A percentile compares a stretch with the other conserved stretches of the same genome.
phyloP scores from a whole-genome alignment of 2,797 vertebrate species.

The Acridotheres tristis region DNA sequence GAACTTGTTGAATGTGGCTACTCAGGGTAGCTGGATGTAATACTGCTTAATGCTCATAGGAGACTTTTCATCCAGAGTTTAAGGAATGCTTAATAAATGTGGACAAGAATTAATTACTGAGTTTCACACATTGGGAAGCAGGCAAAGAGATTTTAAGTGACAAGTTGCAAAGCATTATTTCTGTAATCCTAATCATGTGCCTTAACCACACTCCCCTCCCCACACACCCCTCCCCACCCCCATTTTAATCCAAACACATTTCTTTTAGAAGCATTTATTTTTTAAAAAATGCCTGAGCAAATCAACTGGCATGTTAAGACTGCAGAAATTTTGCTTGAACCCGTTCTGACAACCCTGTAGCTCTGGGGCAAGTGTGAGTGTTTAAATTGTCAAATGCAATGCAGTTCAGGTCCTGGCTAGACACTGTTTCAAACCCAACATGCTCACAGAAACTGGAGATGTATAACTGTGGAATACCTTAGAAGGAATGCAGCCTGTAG shows the following conservation, averaged over 20 bases:
- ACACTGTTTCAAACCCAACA: background rate
- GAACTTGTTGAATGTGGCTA: background rate
- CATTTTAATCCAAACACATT: background rate
- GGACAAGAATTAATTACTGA: background rate
- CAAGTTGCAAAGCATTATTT: background rate
- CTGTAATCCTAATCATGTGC: background rate
- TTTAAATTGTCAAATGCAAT: background rate
- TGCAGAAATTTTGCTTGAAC: background rate
- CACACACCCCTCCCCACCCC: background rate
- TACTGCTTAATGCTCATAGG: background rate
- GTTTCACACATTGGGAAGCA: background rate
- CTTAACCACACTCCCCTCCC: background rate
- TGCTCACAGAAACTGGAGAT: background rate
- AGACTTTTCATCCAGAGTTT: background rate
- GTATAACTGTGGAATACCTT: background rate
- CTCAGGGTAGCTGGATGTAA: background rate
- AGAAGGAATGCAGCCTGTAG: background rate
- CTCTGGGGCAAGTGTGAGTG: background rate
- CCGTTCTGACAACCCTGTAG: background rate
- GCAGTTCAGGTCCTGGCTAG: background rate
- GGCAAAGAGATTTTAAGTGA: background rate
- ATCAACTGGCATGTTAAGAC: background rate
- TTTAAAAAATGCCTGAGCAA: background rate
- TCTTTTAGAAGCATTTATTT: background rate
- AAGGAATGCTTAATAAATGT: constrained; percentile 30